phyloP scores from a whole-genome alignment of 2,888 invertebrate genomes.

The Ormyrus rosae region DNA sequence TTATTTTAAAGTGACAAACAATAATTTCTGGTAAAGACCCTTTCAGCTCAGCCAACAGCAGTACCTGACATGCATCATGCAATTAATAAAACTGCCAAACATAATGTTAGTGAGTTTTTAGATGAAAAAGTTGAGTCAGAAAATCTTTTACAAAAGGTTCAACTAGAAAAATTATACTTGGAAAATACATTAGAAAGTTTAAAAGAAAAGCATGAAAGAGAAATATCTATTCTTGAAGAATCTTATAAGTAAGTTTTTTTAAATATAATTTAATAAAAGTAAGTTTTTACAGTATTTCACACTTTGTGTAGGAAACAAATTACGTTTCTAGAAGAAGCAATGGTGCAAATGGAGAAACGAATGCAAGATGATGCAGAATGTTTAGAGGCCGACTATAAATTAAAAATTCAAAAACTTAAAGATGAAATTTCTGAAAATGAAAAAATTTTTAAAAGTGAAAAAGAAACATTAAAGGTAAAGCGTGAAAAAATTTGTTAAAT shows the following conservation, averaged over 20 bases:
- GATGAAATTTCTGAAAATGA: slow-evolving; percentile 65
- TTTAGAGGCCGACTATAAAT: slow-evolving; percentile 66
- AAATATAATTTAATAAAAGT: background rate
- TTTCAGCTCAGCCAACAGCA: slow-evolving; percentile 65
- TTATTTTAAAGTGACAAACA: slow-evolving; percentile 14
- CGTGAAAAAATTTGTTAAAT: background rate
- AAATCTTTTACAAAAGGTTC: slow-evolving; percentile 63
- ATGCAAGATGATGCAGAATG: slow-evolving; percentile 65
- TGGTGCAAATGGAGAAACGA: slow-evolving; percentile 66
- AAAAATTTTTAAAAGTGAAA: slow-evolving; percentile 63
- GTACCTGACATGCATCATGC: slow-evolving; percentile 53
- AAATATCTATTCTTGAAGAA: slow-evolving; percentile 68
- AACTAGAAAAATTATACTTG: slow-evolving; percentile 67
- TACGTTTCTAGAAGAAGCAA: slow-evolving; percentile 63
- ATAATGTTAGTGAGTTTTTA: slow-evolving; percentile 32
- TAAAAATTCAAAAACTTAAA: slow-evolving; percentile 66
- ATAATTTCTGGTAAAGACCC: slow-evolving; percentile 60
- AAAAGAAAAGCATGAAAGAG: slow-evolving; percentile 69
- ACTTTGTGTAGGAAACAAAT: slow-evolving; percentile 66
- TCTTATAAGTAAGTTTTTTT: slow-evolving; percentile 66
- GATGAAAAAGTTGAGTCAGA: slow-evolving; percentile 61
- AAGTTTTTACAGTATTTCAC: background rate
- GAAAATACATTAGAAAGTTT: slow-evolving; percentile 66
- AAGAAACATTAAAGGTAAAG: slow-evolving; percentile 66
- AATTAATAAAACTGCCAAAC: slow-evolving; percentile 26